Evolutionary conservation across 1,140 invertebrate genomes (phyloP), one percentile per base, ranked within the genome.

Genomic region (Apis laboriosa): DNA sequence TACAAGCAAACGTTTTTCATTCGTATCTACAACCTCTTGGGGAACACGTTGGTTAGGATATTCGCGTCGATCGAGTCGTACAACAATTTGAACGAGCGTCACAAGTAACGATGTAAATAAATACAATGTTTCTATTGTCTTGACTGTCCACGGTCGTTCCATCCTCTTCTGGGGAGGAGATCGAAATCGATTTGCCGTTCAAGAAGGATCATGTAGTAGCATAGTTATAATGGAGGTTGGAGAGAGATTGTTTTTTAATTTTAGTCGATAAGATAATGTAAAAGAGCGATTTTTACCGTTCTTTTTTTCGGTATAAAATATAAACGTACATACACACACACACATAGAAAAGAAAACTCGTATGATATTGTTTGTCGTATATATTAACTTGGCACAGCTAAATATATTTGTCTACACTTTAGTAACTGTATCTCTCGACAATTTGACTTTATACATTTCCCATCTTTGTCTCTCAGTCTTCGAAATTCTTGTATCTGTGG

Each of bases 401-500:
- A 77, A 60, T 80, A 92, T 85, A 92, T 85, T 82, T 73, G 86
- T 75, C 90, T 77, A 13, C 85, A 85, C 7, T 76, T 71, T 12
- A 90, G 60, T 34, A 24, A 71, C 77, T 90, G 91, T 28, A 87
- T 51, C 4, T 85, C 49, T 49, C 84, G 86, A 19, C 80, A 66
- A 73, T 92, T 92, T 0, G 76, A 43, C 34, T 85, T 82, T 72
- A 92, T 90, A 12, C 17, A 5, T 12, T 85, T 11, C 5, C 83
- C 82, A n/a, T 86, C 64, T 12, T 56, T 56, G 43, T 92, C n/a
- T 17, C 81, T 87, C 21, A 92, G n/a, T 56, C 84, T 91, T 34
- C 90, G 88, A 64, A 92, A 92, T 63, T 84, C 87, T 0, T 77
- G 60, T 0, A 91, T 13, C 91, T 91, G n/a, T 3, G 78, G 64